A percentile compares a stretch with the other conserved stretches of the same genome.
Conservation (phyloP, 1,140 invertebrate species). For the Heliothis subflexa region DNA sequence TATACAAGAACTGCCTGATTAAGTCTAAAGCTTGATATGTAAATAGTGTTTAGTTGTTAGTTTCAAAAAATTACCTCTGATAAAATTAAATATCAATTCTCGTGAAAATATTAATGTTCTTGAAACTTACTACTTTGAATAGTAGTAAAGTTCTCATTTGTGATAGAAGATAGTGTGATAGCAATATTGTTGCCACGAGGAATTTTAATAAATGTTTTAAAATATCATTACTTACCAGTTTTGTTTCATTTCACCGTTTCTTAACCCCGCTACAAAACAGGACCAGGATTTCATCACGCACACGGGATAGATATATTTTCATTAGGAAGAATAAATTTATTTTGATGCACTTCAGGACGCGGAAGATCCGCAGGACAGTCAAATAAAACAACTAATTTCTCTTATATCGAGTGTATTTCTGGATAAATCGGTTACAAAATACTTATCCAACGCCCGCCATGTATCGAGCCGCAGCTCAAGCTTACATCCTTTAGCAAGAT, state of each 20-base stretch:
- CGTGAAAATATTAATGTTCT: constrained; percentile 27
- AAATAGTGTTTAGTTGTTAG: background rate
- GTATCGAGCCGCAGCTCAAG: constrained; percentile 63
- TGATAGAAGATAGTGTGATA: constrained; percentile 61
- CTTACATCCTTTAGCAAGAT: constrained; percentile 71
- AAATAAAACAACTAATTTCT: constrained; percentile 81
- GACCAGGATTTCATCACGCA: too few species aligned
- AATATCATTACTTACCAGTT: constrained; percentile 37
- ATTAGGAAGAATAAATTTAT: background rate
- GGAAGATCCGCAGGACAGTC: background rate
- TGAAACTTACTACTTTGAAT: constrained; percentile 34
- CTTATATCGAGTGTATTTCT: constrained; percentile 86
- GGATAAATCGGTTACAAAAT: constrained; percentile 86
- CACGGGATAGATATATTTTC: background rate
- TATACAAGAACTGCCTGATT: background rate
- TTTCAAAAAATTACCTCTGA: background rate
- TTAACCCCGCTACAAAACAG: too few species aligned
- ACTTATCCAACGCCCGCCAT: constrained; percentile 73
- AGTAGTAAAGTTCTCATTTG: constrained; percentile 50
- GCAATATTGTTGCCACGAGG: constrained; percentile 61
- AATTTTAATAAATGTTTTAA: constrained; percentile 73
- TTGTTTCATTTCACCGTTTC: constrained; percentile 43
- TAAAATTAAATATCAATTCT: constrained; percentile 22
- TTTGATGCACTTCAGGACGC: too few species aligned
- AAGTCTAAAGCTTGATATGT: background rate